phyloP scores from a whole-genome alignment of 2,797 vertebrate genomes.

The Sebastes nivosus region DNA sequence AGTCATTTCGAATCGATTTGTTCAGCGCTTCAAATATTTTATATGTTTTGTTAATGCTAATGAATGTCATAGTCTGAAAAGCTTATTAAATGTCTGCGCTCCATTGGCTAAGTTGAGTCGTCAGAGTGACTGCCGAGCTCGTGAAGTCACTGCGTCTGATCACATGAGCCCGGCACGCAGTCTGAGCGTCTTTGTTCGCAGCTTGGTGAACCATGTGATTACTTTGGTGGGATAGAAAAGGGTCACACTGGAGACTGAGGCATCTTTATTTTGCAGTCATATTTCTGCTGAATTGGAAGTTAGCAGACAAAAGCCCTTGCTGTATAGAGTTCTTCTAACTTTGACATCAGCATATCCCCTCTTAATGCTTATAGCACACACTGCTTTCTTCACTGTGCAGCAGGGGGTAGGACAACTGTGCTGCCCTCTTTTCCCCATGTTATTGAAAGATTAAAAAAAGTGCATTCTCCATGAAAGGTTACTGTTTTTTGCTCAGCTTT shows the following conservation, averaged over 20 bases:
- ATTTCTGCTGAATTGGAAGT: conserved; percentile 31
- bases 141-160: conserved; percentile 30
- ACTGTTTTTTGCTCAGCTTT: conserved; percentile 53
- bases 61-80: conserved; percentile 3
- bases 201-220: conserved; percentile 56
- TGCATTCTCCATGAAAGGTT: conserved; percentile 72
- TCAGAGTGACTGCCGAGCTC: conserved; percentile 11
- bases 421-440: conserved; percentile 33
- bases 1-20: background rate
- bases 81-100: conserved; percentile 4
- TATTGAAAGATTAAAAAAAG: conserved; percentile 66
- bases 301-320: conserved; percentile 31
- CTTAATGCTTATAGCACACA: background rate
- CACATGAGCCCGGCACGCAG: conserved; percentile 30
- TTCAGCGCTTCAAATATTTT: background rate
- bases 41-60: background rate
- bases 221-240: conserved; percentile 29
- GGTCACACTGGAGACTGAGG: conserved; percentile 41
- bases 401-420: background rate
- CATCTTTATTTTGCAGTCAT: conserved; percentile 50
- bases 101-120: background rate
- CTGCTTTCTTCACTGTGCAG: conserved; percentile 5
- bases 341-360: conserved; percentile 14
- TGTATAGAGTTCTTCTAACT: conserved; percentile 44
- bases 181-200: conserved; percentile 35